These are phyloP conservation scores for Pteropus alecto DNA, from an alignment of 2,113 vertebrate genomes.

Conservation along the genomic window DNA sequence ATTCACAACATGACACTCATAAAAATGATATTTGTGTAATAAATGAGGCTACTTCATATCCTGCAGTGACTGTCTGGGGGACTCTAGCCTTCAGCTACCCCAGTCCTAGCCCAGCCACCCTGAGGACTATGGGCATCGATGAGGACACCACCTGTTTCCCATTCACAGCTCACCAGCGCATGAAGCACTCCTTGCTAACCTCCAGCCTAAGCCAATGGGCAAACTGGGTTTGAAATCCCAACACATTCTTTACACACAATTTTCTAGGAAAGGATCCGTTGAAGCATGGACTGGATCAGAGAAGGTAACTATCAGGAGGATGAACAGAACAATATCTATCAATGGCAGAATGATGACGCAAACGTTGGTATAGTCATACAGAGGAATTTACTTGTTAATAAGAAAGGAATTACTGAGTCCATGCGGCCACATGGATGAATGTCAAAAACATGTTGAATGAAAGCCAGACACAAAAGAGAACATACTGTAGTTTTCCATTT, in stretches of 20 bases:
- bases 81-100: not conserved
- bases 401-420: not conserved
- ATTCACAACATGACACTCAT: not conserved
- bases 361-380: not conserved
- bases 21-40: not conserved
- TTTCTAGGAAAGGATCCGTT: not conserved
- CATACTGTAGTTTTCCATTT: not conserved
- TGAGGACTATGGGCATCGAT: not conserved
- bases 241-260: not conserved
- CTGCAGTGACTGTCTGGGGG: not conserved
- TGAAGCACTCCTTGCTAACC: not conserved
- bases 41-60: not conserved
- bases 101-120: no score
- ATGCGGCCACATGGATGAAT: not conserved
- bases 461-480: not conserved
- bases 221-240: not conserved
- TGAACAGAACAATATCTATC: not conserved
- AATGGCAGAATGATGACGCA: no score
- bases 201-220: not conserved
- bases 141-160: not conserved
- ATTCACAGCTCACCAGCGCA: no score
- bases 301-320: not conserved
- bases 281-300: not conserved
- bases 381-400: not conserved
- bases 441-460: not conserved